These are phyloP conservation scores for Xestoiulus laeticollis DNA, from an alignment of 2,888 invertebrate species.

Conservation along the genomic window DNA sequence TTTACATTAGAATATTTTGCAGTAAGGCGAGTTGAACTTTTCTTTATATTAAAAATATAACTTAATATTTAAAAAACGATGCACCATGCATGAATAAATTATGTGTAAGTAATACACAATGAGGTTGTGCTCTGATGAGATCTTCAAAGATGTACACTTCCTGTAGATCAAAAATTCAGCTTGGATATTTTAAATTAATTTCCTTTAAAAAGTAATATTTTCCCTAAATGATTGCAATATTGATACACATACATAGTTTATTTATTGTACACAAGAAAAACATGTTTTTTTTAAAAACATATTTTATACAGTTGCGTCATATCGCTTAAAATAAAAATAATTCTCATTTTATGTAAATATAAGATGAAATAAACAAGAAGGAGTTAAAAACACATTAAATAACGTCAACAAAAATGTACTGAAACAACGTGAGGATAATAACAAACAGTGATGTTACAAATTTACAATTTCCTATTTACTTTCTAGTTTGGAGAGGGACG, in stretches of 20 bases:
- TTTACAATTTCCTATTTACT: background rate
- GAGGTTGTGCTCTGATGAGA: too few species aligned
- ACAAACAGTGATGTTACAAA: background rate
- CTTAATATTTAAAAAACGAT: too few species aligned
- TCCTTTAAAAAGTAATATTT: background rate
- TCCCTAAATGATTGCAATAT: background rate
- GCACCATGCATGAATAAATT: too few species aligned
- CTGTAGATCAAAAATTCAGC: too few species aligned
- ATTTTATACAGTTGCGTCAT: background rate
- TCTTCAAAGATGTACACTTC: too few species aligned
- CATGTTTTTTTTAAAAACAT: background rate
- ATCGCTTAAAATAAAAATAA: conserved; percentile 5
- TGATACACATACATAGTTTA: conserved; percentile 29
- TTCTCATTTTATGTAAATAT: background rate
- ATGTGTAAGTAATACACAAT: too few species aligned
- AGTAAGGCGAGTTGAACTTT: too few species aligned
- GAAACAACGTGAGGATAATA: background rate
- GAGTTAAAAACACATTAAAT: background rate
- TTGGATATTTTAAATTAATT: background rate
- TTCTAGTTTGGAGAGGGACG: conserved; percentile 12
- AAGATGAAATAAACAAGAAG: background rate
- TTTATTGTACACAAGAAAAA: conserved; percentile 24
- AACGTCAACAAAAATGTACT: background rate
- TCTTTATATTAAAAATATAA: too few species aligned
- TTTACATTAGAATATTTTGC: too few species aligned